These are phyloP conservation scores for Rhyacophila evoluta DNA, from an alignment of 2,888 invertebrate species.

Conservation along the genomic window DNA sequence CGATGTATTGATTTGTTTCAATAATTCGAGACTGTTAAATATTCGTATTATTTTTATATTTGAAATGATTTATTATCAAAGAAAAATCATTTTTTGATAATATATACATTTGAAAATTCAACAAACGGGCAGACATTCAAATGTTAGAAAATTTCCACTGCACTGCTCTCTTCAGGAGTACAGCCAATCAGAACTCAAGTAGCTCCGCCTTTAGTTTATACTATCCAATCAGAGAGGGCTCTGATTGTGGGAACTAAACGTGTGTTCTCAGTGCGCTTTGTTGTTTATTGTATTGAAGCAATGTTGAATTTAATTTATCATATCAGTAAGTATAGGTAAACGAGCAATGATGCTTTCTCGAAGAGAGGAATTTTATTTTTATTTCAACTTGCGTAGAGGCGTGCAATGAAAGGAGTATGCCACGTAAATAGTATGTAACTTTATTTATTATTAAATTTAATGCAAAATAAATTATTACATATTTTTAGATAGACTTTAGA, in stretches of 20 bases:
- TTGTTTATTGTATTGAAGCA: constrained; percentile 48
- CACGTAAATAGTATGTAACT: too few relatives aligned
- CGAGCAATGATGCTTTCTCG: constrained; percentile 4
- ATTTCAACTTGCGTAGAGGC: background rate
- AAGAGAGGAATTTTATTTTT: background rate
- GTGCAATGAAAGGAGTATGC: background rate
- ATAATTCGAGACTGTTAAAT: too few relatives aligned
- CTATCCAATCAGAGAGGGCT: constrained; percentile 45
- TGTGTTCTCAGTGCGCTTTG: constrained; percentile 35
- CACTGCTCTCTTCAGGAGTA: constrained; percentile 13
- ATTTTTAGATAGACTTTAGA: too few relatives aligned
- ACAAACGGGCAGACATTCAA: background rate
- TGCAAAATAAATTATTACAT: too few relatives aligned
- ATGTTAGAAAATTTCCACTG: background rate
- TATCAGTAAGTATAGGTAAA: constrained; percentile 24
- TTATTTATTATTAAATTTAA: too few relatives aligned
- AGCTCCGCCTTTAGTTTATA: constrained; percentile 45
- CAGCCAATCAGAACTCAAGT: constrained; percentile 44
- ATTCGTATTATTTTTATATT: too few relatives aligned
- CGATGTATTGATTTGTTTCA: too few relatives aligned
- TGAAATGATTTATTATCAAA: too few relatives aligned
- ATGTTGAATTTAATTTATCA: constrained; percentile 40
- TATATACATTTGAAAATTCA: background rate
- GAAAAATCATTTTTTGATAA: too few relatives aligned
- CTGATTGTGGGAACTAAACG: constrained; percentile 49